Evolutionary conservation across 2,113 vertebrate genomes (phyloP).

Genomic region (Trematomus loennbergii): DNA sequence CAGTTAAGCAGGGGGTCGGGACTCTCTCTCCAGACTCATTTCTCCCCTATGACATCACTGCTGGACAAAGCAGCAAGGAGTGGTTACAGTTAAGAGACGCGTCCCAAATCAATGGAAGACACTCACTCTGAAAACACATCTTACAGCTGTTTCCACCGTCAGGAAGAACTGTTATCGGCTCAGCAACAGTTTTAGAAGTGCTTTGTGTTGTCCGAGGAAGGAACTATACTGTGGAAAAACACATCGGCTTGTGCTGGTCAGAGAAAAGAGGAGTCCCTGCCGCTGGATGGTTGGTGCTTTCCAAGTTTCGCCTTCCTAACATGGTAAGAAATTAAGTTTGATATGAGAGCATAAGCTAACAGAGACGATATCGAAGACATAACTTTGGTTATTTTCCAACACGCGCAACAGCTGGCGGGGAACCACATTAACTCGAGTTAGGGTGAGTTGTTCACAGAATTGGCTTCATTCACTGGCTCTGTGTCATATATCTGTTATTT

Average conservation of each 20-base stretch:
- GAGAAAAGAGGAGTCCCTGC: slow-evolving; percentile 31
- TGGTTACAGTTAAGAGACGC: slow-evolving; percentile 67
- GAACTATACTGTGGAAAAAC: slow-evolving; percentile 33
- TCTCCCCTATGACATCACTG: slow-evolving; percentile 75
- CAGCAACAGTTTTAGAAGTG: not conserved
- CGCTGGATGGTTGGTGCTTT: slow-evolving; percentile 65
- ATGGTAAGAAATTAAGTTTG: slow-evolving; percentile 71
- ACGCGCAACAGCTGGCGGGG: slow-evolving; percentile 61
- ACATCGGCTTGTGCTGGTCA: slow-evolving; percentile 27
- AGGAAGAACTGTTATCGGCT: not conserved
- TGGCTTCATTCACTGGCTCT: not conserved
- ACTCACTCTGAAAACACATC: slow-evolving; percentile 7
- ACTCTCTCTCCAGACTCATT: slow-evolving; percentile 2
- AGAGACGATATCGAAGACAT: not conserved
- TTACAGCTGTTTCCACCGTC: not conserved
- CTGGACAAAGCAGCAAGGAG: slow-evolving; percentile 81
- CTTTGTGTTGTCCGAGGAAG: slow-evolving; percentile 31
- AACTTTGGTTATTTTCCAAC: slow-evolving; percentile 18
- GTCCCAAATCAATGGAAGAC: slow-evolving; percentile 67
- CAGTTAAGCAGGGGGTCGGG: slow-evolving; percentile 62
- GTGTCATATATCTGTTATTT: not conserved
- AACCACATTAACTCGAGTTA: slow-evolving; percentile 10
- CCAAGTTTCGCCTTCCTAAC: slow-evolving; percentile 57
- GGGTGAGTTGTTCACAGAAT: not conserved
- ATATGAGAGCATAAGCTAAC: not conserved